Evolutionary conservation across 2,888 invertebrate species (phyloP).

Genomic region (Hedychridium roseum): DNA sequence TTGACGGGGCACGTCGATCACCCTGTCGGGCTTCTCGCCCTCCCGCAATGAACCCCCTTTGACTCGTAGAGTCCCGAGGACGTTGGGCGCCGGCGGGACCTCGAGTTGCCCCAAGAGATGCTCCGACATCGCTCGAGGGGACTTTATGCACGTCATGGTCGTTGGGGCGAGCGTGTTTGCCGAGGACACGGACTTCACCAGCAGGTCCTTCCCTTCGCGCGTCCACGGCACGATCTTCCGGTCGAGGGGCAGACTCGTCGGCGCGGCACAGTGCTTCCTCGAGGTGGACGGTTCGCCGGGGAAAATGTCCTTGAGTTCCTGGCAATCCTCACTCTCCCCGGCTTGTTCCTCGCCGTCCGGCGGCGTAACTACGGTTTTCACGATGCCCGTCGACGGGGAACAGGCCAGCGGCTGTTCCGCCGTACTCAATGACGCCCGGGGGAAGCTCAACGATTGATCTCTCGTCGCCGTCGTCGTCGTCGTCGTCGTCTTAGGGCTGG

Average conservation of each 20-base stretch:
- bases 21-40: constrained; percentile 48
- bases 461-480: constrained; percentile 30
- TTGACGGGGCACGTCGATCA: constrained; percentile 51
- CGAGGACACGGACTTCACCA: constrained; percentile 55
- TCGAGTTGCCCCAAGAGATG: constrained; percentile 59
- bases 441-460: too few relatives aligned
- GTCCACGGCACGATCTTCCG: constrained; percentile 35
- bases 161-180: constrained; percentile 54
- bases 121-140: constrained; percentile 59
- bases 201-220: constrained; percentile 44
- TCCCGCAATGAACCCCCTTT: constrained; percentile 54
- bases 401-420: constrained; percentile 6
- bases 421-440: constrained; percentile 6
- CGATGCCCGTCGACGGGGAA: constrained; percentile 9
- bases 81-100: constrained; percentile 38
- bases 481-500: constrained; percentile 10
- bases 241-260: constrained; percentile 36
- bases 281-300: constrained; percentile 12
- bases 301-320: constrained; percentile 17
- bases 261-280: constrained; percentile 27
- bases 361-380: constrained; percentile 20
- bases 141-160: constrained; percentile 60
- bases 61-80: constrained; percentile 44
- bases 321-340: constrained; percentile 25
- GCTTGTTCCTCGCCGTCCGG: constrained; percentile 24